These are phyloP conservation scores for Parazoanthus swiftii DNA, from an alignment of 92 coral and sea anemone species.

Conservation along the genomic window DNA sequence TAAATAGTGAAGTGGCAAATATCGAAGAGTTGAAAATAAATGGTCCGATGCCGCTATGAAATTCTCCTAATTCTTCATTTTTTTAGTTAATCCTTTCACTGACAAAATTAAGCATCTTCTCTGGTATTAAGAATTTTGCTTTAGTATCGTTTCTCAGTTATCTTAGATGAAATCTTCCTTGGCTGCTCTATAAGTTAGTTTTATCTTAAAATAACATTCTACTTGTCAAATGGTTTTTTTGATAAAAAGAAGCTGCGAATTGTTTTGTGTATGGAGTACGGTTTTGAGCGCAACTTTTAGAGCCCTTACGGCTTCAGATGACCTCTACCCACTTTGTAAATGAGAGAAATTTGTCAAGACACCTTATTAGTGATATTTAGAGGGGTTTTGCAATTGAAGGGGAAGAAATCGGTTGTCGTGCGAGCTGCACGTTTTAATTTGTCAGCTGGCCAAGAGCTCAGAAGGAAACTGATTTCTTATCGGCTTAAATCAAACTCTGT, in stretches of 20 bases:
- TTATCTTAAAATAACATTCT: constrained; percentile 1
- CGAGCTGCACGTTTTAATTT: constrained; percentile 7
- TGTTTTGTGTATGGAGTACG: not conserved
- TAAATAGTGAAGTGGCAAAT: too few relatives aligned
- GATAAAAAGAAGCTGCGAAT: constrained; percentile 2
- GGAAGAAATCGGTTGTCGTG: constrained; percentile 2
- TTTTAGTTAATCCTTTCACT: not conserved
- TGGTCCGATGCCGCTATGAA: not conserved
- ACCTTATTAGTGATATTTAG: constrained; percentile 13
- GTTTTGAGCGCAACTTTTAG: not conserved
- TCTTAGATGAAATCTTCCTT: not conserved
- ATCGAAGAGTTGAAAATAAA: not conserved
- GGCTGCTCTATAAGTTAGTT: not conserved
- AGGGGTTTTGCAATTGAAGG: not conserved
- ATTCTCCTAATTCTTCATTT: not conserved
- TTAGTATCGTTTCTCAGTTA: not conserved
- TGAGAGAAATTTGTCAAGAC: constrained; percentile 20
- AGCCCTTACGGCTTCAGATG: not conserved
- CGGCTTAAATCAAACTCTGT: not conserved
- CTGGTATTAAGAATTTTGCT: not conserved
- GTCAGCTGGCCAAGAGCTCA: not conserved
- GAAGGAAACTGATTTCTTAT: not conserved
- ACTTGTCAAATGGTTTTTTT: not conserved
- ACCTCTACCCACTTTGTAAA: constrained; percentile 1
- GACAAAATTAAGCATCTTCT: not conserved